Conservation (phyloP, 2,888 invertebrate species). For the Amiota minor region DNA sequence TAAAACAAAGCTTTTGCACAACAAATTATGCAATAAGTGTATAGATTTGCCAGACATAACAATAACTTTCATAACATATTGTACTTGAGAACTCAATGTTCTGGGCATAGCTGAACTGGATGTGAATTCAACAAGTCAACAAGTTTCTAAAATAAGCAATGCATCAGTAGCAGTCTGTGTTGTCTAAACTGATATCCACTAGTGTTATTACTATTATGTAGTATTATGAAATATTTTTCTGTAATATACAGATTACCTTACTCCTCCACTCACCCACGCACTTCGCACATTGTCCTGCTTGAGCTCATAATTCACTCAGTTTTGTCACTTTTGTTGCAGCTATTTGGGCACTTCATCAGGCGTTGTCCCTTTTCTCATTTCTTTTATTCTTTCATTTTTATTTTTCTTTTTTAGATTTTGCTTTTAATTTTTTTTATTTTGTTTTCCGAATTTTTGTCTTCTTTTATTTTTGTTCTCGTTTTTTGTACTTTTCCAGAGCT, state of each 20-base stretch:
- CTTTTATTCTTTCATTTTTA: constrained; percentile 1
- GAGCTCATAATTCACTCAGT: constrained; percentile 12
- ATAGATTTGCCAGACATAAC: too few relatives aligned
- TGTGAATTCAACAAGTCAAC: too few relatives aligned
- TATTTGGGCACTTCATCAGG: constrained; percentile 67
- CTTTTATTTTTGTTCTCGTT: not conserved
- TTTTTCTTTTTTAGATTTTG: constrained; percentile 18
- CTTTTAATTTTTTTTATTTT: constrained; percentile 25
- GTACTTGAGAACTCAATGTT: too few relatives aligned
- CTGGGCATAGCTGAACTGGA: too few relatives aligned
- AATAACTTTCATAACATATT: too few relatives aligned
- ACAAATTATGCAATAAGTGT: too few relatives aligned
- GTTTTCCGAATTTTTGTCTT: constrained; percentile 18
- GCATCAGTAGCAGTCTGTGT: too few relatives aligned
- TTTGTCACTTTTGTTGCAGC: constrained; percentile 18
- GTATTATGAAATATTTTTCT: too few relatives aligned
- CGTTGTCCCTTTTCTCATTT: constrained; percentile 58
- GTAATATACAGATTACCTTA: not conserved
- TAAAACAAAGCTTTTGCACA: too few relatives aligned
- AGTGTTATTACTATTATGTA: too few relatives aligned
- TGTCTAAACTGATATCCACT: too few relatives aligned
- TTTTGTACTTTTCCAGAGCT: constrained; percentile 33
- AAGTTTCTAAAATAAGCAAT: too few relatives aligned
- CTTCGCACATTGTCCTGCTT: not conserved
- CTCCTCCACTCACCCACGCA: constrained; percentile 5